A percentile compares a stretch with the other conserved stretches of the same genome.
Conservation (phyloP, 2,797 vertebrate species). For the Lateolabrax maculatus region DNA sequence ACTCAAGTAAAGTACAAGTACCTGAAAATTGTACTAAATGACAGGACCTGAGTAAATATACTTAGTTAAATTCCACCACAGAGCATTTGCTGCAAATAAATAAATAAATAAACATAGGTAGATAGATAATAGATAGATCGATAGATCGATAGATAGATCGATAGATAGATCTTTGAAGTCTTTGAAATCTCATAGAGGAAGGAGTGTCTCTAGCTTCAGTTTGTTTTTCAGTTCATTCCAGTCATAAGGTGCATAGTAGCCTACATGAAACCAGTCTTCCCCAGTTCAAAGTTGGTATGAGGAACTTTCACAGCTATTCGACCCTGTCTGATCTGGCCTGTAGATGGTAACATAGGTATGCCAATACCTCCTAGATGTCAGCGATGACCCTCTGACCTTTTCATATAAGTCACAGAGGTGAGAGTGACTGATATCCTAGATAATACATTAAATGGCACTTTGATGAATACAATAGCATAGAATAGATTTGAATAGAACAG, state of each 20-base stretch:
- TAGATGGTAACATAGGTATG: background rate
- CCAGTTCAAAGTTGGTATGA: background rate
- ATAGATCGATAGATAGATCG: no score
- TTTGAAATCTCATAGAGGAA: background rate
- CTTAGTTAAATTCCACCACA: no score
- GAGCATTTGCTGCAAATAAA: background rate
- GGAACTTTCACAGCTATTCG: background rate
- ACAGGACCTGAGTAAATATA: no score
- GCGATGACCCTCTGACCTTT: slow-evolving; percentile 13
- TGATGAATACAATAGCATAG: background rate
- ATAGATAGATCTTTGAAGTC: no score
- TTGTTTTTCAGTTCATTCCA: background rate
- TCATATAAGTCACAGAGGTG: background rate
- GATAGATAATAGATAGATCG: background rate
- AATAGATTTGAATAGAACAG: background rate
- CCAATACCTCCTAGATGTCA: background rate
- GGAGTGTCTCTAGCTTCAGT: background rate
- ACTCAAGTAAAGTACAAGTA: no score
- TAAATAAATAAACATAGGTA: background rate
- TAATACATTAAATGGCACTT: background rate
- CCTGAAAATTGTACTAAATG: no score
- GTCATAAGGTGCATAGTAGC: no score
- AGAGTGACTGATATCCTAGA: no score
- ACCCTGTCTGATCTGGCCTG: background rate
- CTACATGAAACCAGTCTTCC: background rate